Evolutionary conservation across 2,113 vertebrate genomes (phyloP).

Genomic region (Pyxicephalus adspersus): DNA sequence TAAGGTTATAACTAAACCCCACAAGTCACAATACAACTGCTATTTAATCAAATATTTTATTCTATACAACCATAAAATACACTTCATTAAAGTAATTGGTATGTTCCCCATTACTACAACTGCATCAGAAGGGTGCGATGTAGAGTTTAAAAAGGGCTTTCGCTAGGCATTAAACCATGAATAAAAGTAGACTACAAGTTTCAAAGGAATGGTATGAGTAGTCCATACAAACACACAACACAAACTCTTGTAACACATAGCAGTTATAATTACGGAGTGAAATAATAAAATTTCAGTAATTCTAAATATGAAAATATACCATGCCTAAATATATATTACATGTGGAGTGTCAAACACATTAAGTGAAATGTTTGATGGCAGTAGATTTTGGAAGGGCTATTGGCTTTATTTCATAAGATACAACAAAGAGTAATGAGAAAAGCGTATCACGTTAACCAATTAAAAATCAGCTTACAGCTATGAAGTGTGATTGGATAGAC

Average conservation of each 20-base stretch:
- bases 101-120: conserved; percentile 41
- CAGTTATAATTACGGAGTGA: not conserved
- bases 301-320: conserved; percentile 21
- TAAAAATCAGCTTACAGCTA: too few species aligned
- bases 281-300: conserved; percentile 5
- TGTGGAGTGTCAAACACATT: not conserved
- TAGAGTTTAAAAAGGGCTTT: conserved; percentile 18
- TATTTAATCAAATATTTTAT: conserved; percentile 80
- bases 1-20: too few species aligned
- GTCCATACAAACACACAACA: conserved; percentile 22
- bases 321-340: conserved; percentile 1
- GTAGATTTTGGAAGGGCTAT: not conserved
- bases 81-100: conserved; percentile 59
- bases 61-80: conserved; percentile 76
- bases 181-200: conserved; percentile 21
- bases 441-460: too few species aligned
- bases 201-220: conserved; percentile 10
- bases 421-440: too few species aligned
- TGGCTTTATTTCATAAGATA: not conserved
- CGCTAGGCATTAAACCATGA: not conserved
- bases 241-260: not conserved
- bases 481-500: too few species aligned
- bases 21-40: not conserved
- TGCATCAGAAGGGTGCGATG: conserved; percentile 13
- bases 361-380: conserved; percentile 1